Conservation (phyloP, 2,888 invertebrate genomes). For the Acanthosoma haemorrhoidale region DNA sequence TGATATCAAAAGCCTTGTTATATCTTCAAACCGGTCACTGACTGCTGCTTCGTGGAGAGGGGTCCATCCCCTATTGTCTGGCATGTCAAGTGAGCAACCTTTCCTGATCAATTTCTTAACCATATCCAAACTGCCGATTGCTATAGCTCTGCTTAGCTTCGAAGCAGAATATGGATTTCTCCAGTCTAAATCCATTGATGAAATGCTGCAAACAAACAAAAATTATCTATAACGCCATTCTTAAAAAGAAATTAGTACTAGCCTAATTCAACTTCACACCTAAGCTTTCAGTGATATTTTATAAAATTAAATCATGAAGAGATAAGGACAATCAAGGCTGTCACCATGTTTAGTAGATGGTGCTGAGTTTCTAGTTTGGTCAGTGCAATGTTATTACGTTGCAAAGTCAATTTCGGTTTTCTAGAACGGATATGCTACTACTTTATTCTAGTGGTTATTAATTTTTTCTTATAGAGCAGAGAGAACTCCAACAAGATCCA, state of each 20-base stretch:
- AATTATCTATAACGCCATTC: background rate
- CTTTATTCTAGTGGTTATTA: no score
- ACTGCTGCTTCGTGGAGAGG: slow-evolving; percentile 53
- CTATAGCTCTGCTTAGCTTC: slow-evolving; percentile 50
- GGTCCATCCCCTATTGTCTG: slow-evolving; percentile 54
- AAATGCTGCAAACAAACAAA: slow-evolving; percentile 31
- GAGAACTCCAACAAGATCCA: no score
- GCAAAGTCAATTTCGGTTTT: no score
- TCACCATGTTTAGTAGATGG: no score
- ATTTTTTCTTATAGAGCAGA: no score
- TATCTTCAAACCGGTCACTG: slow-evolving; percentile 42
- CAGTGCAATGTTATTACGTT: background rate
- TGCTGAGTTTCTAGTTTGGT: background rate
- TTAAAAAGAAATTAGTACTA: background rate
- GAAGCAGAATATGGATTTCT: slow-evolving; percentile 51
- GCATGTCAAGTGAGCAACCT: slow-evolving; percentile 50
- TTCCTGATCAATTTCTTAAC: slow-evolving; percentile 47
- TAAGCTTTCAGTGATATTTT: background rate
- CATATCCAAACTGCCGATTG: slow-evolving; percentile 47
- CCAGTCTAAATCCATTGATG: slow-evolving; percentile 52
- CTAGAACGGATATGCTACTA: no score
- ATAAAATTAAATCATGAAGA: background rate
- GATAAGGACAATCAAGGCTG: background rate
- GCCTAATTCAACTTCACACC: background rate
- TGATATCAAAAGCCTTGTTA: slow-evolving; percentile 24